Conservation (phyloP, 2,888 invertebrate genomes). For the Thymelicus lineola region DNA sequence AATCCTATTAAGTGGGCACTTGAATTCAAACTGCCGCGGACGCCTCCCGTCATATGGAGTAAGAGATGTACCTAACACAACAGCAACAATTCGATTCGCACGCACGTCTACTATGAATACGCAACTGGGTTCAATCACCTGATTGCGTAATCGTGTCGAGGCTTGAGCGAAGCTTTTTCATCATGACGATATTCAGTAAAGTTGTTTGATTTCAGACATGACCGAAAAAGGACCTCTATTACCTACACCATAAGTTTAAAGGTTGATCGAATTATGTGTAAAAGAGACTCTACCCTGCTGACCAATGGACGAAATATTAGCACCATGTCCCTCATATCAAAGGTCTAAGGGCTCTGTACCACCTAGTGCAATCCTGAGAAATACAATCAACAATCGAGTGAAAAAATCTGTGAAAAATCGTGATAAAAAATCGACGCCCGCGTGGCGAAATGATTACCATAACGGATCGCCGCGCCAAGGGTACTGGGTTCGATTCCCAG, state of each 20-base stretch:
- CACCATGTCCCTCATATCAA: too few species aligned
- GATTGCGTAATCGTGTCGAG: constrained; percentile 63
- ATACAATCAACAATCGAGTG: too few species aligned
- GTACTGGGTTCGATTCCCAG: too few species aligned
- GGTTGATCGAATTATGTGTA: background rate
- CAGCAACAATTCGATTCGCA: constrained; percentile 65
- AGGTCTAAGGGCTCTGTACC: too few species aligned
- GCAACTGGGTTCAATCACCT: constrained; percentile 66
- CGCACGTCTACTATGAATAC: constrained; percentile 55
- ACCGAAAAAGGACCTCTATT: background rate
- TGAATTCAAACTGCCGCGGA: constrained; percentile 18
- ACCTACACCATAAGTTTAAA: background rate
- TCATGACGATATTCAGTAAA: constrained; percentile 30
- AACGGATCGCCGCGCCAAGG: too few species aligned
- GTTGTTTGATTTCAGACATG: constrained; percentile 5
- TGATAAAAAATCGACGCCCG: too few species aligned
- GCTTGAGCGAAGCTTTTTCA: constrained; percentile 52
- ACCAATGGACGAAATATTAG: too few species aligned
- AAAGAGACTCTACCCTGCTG: background rate
- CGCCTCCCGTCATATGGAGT: constrained; percentile 27
- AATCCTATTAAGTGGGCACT: constrained; percentile 29
- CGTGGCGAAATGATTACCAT: too few species aligned
- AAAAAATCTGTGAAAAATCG: too few species aligned
- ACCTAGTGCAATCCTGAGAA: too few species aligned
- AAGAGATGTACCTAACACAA: constrained; percentile 31